These are phyloP conservation scores for Mythimna impura DNA, from an alignment of 2,888 invertebrate genomes.

Conservation along the genomic window DNA sequence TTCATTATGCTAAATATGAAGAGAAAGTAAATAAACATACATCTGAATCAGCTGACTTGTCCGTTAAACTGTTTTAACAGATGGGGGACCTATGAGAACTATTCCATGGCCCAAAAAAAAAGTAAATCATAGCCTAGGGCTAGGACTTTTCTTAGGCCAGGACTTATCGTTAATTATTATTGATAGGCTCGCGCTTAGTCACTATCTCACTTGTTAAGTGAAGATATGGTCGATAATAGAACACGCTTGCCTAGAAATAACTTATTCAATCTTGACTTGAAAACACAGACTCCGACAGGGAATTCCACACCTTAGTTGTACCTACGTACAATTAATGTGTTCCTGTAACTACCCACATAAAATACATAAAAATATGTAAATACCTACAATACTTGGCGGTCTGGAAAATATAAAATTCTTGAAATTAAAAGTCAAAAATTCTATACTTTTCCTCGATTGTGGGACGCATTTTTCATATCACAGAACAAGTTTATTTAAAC, in stretches of 20 bases:
- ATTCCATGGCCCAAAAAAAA: too few species aligned
- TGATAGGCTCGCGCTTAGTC: too few species aligned
- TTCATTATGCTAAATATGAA: not conserved
- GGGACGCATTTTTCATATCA: not conserved
- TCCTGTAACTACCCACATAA: not conserved
- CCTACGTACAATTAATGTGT: not conserved
- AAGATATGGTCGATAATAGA: too few species aligned
- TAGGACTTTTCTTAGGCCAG: too few species aligned
- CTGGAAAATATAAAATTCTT: not conserved
- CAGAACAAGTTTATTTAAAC: conserved; percentile 16
- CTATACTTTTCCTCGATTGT: not conserved
- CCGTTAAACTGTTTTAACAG: not conserved
- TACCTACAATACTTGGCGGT: not conserved
- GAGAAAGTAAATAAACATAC: not conserved
- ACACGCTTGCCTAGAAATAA: too few species aligned
- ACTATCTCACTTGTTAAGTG: too few species aligned
- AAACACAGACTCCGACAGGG: too few species aligned
- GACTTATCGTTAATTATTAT: too few species aligned
- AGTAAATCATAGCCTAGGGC: too few species aligned
- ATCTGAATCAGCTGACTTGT: not conserved
- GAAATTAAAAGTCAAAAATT: not conserved
- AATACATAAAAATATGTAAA: not conserved
- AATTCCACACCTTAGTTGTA: not conserved
- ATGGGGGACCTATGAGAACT: too few species aligned
- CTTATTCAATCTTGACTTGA: too few species aligned